Base-by-base conservation (phyloP, 2,888 invertebrate species). In the Furcula furcula region DNA sequence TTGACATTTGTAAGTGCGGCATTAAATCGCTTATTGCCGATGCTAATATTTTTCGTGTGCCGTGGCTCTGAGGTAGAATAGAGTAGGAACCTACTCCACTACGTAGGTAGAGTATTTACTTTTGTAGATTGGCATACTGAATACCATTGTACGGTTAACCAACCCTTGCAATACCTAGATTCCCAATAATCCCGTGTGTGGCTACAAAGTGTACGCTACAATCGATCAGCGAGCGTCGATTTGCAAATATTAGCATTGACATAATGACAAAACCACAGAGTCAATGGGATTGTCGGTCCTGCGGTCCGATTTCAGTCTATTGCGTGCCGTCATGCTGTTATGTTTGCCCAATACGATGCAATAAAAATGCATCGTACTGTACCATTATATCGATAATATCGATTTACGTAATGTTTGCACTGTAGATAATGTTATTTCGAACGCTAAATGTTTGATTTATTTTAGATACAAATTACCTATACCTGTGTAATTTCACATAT, bases 201-300 rank as follows among this genome's bases (percentile, higher is more conserved):
- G 12, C 23, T 10, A 20, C 20, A 2, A 21, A 10, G 22, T 15
- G 26, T 32, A 44, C 48, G 53, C 45, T 50, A 56, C 51, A 61
- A 63, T 56, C 72, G 64, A 70, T 72, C 64, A 65, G 59, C 55
- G 57, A 62, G 65, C 64, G 61, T 60, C 58, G 59, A 63, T 65
- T 54, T 56, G 64, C 76, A 79, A 83, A 83, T 82, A 81, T 83
- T 81, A 75, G 70, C 78, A 65, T 65, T 71, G 76, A 72, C 83
- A 78, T 81, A 79, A 85, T 83, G 83, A 83, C 84, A 65, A 78
- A 80, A 76, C 85, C 85, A 65, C 83, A 75, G 57, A 65, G 69
- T 71, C 78, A 68, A 76, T 78, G 73, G 69, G 72, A 70, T 76
- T 74, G 73, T 68, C 55, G 65, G 63, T 41, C 45, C 46, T 65